Base-by-base conservation (phyloP, 2,113 vertebrate species). In the Nanorana parkeri region DNA sequence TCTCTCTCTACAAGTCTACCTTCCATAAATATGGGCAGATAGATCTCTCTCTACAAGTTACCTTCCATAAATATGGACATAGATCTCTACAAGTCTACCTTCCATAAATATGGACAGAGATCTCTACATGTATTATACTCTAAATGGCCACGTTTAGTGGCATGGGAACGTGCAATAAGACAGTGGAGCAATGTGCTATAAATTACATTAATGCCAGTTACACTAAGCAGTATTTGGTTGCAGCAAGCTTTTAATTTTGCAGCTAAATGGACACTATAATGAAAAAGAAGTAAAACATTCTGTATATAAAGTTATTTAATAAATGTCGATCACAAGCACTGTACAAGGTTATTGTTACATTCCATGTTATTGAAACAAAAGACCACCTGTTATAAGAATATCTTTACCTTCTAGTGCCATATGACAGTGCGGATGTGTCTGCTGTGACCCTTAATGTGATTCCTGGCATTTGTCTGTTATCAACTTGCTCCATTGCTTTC, bases 91-190 rank as follows among this genome's bases (percentile, higher is more conserved):
- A 47, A 47, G 11, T 41, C 21, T 26, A 51, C 51, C 41, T 17
- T 52, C 19, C 71, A 7, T 55, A 54, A 16, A 32, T 36, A n/a
- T 60, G 24, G 17, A 5, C 36, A 76, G n/a, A 6, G 5, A 63
- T 20, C 15, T 47, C 2, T 15, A 8, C 32, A 47, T 68, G 11
- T 41, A 47, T 8, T 75, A 29, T 75, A 29, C 41, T 16, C 17
- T 24, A 19, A 72, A 60, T 41, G 29, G 72, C 5, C 13, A n/a
- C 20, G 36, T 32, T 76, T 26, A 29, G 24, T 76, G 41, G 15
- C 63, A 21, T 32, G 54, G 54, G 54, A 55, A 58, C 23, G 71
- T 73, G 71, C 71, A 73, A 73, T 71, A 71, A 32, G 52, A 51
- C n/a, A 54, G 15, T 58, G 19, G 52, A 73, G 51, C 71, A 73